Base-by-base conservation (phyloP, 1,140 invertebrate species). In the Leptinotarsa lineolata region DNA sequence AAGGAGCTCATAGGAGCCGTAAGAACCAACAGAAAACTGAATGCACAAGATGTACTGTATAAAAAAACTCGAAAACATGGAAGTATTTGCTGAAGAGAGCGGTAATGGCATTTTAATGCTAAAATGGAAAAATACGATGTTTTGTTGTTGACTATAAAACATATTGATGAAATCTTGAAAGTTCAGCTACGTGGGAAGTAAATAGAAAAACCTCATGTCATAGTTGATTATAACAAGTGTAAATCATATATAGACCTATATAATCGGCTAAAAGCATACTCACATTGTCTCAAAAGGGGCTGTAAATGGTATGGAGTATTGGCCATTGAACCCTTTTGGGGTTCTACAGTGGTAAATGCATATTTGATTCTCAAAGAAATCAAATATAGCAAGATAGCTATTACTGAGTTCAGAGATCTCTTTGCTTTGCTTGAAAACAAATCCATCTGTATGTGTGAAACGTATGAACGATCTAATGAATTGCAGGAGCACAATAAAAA, bases 1-100 rank as follows among this genome's bases (percentile, higher is more conserved):
- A 46, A 82, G 80, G 68, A 79, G 68, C 44, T 85, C n/a, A 76
- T 85, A 74, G 85, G 86, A 69, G 87, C 85, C 73, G 54, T 88
- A 71, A 74, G 81, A 67, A 76, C 77, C 72, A 75, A 74, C 18
- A 30, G 82, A 66, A 84, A 82, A 77, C 76, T 77, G 64, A 76
- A 83, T 39, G 82, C 84, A 16, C 79, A 81, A 74, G 79, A 30
- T 12, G 66, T 73, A 12, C 11, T 63, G 13, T 18, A 45, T n/a
- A 18, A 65, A 16, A 73, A 73, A 60, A n/a, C 68, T 2, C 66
- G 71, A 67, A 72, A 68, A 68, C 48, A 63, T 22, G 73, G 70
- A 70, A 54, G 15, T 54, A 16, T 54, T 54, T 16, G 48, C 15
- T 54, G 8, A 16, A 54, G 8, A 54, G 48, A 54, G 48, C 48